A percentile compares a stretch with the other conserved stretches of the same genome.
Conservation (phyloP, 2,888 invertebrate genomes). For the Andrena flavipes region DNA sequence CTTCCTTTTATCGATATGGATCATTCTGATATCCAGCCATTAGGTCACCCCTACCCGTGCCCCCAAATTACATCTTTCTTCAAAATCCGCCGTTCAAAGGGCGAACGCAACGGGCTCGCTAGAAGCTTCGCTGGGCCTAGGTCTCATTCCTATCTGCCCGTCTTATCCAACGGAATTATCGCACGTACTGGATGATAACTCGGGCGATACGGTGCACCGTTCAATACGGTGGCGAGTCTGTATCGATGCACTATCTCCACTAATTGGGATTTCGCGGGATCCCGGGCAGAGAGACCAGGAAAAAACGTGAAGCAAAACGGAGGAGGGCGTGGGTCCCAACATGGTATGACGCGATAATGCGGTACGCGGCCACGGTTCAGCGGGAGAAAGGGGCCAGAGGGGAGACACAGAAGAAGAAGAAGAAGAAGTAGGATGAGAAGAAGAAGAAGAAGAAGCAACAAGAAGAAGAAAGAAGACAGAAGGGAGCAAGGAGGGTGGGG, state of each 20-base stretch:
- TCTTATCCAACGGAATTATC: conserved; percentile 8
- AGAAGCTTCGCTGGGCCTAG: not conserved
- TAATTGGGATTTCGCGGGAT: conserved; percentile 72
- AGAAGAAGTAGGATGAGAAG: conserved; percentile 32
- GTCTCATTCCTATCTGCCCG: conserved; percentile 1
- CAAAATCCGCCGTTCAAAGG: conserved; percentile 24
- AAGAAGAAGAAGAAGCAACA: conserved; percentile 46
- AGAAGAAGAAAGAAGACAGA: conserved; percentile 48
- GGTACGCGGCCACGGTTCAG: conserved; percentile 60
- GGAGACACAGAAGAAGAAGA: conserved; percentile 42
- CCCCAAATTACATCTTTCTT: conserved; percentile 27
- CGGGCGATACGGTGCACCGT: conserved; percentile 28
- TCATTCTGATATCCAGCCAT: conserved; percentile 53
- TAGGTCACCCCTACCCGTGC: conserved; percentile 18
- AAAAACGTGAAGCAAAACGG: conserved; percentile 50
- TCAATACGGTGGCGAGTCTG: conserved; percentile 50
- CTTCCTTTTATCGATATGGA: conserved; percentile 59
- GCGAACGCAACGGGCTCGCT: not conserved
- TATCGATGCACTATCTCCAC: conserved; percentile 64
- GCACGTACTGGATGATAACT: conserved; percentile 31
- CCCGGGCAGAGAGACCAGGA: conserved; percentile 12
- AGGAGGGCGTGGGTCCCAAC: conserved; percentile 70
- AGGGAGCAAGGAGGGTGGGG: conserved; percentile 67
- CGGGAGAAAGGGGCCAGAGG: conserved; percentile 26
- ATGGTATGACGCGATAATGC: conserved; percentile 81